Base-by-base conservation (phyloP, 2,888 invertebrate genomes). In the Lithophane ornitopus region DNA sequence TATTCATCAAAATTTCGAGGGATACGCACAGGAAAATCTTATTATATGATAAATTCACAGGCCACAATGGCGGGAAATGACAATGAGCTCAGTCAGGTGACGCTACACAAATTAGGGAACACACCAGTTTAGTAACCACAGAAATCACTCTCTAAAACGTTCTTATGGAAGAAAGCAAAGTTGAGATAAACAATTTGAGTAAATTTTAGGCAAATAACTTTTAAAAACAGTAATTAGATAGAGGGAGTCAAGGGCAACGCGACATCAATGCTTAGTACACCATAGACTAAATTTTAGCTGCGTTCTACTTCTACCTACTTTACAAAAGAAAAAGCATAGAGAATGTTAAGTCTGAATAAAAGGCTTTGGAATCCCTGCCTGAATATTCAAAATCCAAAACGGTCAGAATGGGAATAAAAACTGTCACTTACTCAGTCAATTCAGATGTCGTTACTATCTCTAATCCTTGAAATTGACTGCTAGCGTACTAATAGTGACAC, bases 41-140 rank as follows among this genome's bases (percentile, higher is more conserved):
- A 89, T 2, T 89, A 78, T 78, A 89, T 90, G 91, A 82, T 92
- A 92, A 89, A 91, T 91, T 91, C 92, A 93, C 93, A 91, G 93
- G 91, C 95, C 95, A 96, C 96, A 97, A 97, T 97, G 96, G 96
- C 96, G 96, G 96, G 96, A 97, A 97, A 97, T 96, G 96, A 96
- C 96, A 96, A 96, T 95, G 96, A 95, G 94, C 91, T 91, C 94
- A 91, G 96, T 96, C 96, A 96, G 96, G 96, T 96, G 96, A 97
- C 96, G 96, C 96, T 94, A 94, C 92, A 92, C 92, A 89, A 93
- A 92, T 92, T 94, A 89, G 85, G 84, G 87, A 90, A 89, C 88
- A 90, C 90, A 91, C 88, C 82, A 88, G 82, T 80, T 78, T 78
- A 85, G 78, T 80, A 87, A 80, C 82, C 89, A 89, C 87, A 80